Conservation (phyloP, 2,797 vertebrate species). For the Sebastes hopkinsi region DNA sequence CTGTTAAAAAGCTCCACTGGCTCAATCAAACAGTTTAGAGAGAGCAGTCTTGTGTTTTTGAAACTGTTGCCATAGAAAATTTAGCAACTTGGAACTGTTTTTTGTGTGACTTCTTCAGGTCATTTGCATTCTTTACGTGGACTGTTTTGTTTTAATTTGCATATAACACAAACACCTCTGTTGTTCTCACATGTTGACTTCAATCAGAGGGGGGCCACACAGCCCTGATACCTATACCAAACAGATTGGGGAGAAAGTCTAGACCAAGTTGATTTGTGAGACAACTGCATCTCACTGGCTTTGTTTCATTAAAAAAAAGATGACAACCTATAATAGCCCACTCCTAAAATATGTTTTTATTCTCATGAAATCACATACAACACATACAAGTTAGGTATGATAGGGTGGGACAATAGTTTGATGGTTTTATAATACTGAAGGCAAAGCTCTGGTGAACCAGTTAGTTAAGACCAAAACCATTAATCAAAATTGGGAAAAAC, state of each 20-base stretch:
- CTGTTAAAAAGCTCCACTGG: neutral
- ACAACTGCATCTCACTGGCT: neutral
- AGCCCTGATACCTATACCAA: too few relatives aligned
- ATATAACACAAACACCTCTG: neutral
- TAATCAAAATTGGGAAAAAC: neutral
- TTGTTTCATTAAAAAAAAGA: neutral
- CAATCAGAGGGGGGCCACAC: neutral
- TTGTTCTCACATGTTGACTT: neutral
- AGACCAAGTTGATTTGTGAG: too few relatives aligned
- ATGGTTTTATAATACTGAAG: neutral
- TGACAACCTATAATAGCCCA: neutral
- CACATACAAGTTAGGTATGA: neutral
- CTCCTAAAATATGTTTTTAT: neutral
- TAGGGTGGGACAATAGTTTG: neutral
- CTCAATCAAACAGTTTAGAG: neutral
- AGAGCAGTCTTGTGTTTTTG: neutral
- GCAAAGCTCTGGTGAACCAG: neutral
- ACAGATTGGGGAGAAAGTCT: too few relatives aligned
- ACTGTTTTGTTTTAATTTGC: neutral
- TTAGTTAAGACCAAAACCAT: slow-evolving; percentile 16
- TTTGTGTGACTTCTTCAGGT: neutral
- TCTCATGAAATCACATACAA: neutral
- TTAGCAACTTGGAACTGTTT: neutral
- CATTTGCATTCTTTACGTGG: neutral
- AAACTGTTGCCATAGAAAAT: neutral